Conservation (phyloP, 2,113 vertebrate genomes). For the Columba janthina region DNA sequence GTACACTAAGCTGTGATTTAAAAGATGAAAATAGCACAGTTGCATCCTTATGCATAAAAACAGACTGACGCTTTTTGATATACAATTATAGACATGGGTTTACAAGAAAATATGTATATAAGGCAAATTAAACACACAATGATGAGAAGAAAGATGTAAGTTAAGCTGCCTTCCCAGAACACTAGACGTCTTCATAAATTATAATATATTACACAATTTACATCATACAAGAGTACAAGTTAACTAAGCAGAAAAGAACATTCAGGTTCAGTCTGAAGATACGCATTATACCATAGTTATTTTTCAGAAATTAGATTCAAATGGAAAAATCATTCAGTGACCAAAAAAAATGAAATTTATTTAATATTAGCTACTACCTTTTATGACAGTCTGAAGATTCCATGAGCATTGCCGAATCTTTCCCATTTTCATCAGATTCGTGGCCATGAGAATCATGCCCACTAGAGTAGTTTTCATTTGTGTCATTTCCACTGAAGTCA, state of each 20-base stretch:
- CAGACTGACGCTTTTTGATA: neutral
- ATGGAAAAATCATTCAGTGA: neutral
- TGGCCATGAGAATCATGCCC: slow-evolving; percentile 83
- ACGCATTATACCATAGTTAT: neutral
- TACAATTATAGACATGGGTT: neutral
- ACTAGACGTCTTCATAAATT: neutral
- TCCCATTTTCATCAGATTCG: slow-evolving; percentile 79
- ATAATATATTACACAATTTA: neutral
- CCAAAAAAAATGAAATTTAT: slow-evolving; percentile 2
- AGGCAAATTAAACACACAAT: neutral
- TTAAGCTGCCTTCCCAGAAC: neutral
- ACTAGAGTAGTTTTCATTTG: slow-evolving; percentile 73
- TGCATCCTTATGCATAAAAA: neutral
- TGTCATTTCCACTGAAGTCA: slow-evolving; percentile 82
- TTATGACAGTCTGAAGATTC: slow-evolving; percentile 80
- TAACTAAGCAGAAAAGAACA: neutral
- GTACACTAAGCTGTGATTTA: neutral
- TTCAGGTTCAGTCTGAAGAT: neutral
- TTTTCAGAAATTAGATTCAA: neutral
- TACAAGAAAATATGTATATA: neutral
- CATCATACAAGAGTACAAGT: neutral
- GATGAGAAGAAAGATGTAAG: neutral
- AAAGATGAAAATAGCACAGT: neutral
- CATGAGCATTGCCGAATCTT: slow-evolving; percentile 79
- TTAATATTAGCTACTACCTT: slow-evolving; percentile 73